These are phyloP conservation scores for Huso huso DNA, from an alignment of 2,797 vertebrate genomes.

Conservation along the genomic window DNA sequence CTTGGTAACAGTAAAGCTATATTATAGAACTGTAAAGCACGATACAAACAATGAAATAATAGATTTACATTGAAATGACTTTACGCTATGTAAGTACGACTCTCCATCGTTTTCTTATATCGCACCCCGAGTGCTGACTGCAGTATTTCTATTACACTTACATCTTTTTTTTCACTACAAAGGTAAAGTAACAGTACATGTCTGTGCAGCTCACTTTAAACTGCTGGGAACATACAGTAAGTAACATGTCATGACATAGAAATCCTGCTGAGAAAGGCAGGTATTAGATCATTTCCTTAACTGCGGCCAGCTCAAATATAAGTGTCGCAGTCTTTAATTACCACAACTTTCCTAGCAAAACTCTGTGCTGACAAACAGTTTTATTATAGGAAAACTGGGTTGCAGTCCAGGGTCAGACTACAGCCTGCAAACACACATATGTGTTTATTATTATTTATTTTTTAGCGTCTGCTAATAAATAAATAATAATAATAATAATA, in stretches of 20 bases:
- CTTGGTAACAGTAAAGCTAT: no score
- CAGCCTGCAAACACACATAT: background rate
- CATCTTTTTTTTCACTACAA: no score
- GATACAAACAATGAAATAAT: no score
- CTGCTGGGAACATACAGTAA: slow-evolving; percentile 1
- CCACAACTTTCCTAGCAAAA: slow-evolving; percentile 16
- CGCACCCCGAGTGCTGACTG: no score
- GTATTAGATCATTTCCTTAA: slow-evolving; percentile 37
- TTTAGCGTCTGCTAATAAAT: no score
- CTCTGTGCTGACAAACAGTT: slow-evolving; percentile 15
- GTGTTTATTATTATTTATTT: no score
- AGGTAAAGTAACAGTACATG: background rate
- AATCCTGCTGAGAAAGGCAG: slow-evolving; percentile 16
- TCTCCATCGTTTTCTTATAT: no score
- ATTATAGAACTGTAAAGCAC: no score
- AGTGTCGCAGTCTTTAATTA: slow-evolving; percentile 16
- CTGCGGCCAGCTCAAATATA: slow-evolving; percentile 28
- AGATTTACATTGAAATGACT: no score
- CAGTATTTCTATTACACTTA: no score
- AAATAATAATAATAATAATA: no score
- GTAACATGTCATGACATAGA: slow-evolving; percentile 7
- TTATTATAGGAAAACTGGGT: slow-evolving; percentile 18
- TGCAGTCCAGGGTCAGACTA: slow-evolving; percentile 6
- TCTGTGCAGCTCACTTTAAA: background rate
- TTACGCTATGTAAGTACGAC: no score